Evolutionary conservation across 2,113 vertebrate species (phyloP), one percentile per base, ranked within the genome.

Genomic region (Thunnus thynnus): DNA sequence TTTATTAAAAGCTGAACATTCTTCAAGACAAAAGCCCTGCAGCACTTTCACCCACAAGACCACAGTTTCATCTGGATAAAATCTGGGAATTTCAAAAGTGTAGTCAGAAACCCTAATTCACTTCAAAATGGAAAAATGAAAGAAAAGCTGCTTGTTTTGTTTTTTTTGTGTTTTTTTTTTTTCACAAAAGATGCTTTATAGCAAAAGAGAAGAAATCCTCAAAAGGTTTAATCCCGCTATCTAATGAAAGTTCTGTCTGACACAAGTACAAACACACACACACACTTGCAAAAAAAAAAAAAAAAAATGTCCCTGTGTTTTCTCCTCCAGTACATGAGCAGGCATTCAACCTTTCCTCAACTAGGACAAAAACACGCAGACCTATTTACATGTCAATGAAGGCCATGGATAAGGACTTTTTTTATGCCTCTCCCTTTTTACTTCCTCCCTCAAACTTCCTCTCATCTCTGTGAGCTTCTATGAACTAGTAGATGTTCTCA

Each of bases 301-400:
- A 55, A 18, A 56, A 61, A 79, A 76, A 17, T 12, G 51, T 56
- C 46, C n/a, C 30, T 47, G 27, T 76, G 79, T 79, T 67, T 68
- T 72, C 47, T 67, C 55, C 87, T 86, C 18, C 50, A 68, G 58
- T 68, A 66, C 75, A 85, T 30, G 56, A 85, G 41, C 75, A 66
- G 71, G 56, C 51, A 48, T 68, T 84, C 78, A 81, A 80, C 78
- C 83, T 83, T 86, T 91, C 3, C 70, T 58, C 70, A 88, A 76
- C 76, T 69, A 83, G 85, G 88, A 88, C 92, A 82, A 83, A 84
- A 88, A 63, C 65, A 81, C 27, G 70, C 71, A 90, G 88, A 85
- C 82, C 87, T 89, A 89, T 91, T 92, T 86, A 87, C 90, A 89
- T 87, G 76, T 85, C 80, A 88, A 77, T 86, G 87, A 83, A 69